Evolutionary conservation across 2,113 vertebrate species (phyloP).

Genomic region (Columbina picui): DNA sequence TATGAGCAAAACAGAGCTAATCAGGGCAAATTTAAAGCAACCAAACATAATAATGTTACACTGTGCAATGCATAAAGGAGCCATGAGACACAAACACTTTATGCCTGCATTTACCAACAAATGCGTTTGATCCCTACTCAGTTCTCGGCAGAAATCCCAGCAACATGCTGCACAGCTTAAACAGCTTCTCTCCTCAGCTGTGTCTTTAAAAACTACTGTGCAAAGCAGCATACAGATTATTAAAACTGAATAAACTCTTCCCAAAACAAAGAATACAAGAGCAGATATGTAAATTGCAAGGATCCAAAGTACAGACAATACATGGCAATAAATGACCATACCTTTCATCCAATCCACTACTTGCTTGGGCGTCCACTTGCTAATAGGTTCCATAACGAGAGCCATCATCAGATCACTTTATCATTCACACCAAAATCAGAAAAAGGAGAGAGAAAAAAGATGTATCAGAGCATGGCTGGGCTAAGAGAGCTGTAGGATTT

Average conservation of each 20-base stretch:
- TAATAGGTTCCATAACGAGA: constrained; percentile 92
- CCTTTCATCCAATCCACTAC: constrained; percentile 94
- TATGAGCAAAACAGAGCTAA: constrained; percentile 43
- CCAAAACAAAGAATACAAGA: constrained; percentile 47
- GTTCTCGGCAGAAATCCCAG: constrained; percentile 21
- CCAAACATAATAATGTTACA: not conserved
- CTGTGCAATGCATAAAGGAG: constrained; percentile 46
- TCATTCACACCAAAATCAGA: constrained; percentile 76
- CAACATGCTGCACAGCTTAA: not conserved
- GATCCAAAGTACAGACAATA: constrained; percentile 39
- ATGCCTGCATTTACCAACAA: constrained; percentile 35
- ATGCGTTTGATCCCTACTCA: constrained; percentile 39
- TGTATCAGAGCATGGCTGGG: constrained; percentile 83
- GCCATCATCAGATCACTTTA: constrained; percentile 88
- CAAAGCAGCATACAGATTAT: constrained; percentile 27
- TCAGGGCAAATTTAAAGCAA: constrained; percentile 37
- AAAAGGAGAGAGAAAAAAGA: constrained; percentile 59
- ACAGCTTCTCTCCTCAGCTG: constrained; percentile 34
- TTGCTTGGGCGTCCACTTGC: constrained; percentile 92
- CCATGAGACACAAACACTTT: constrained; percentile 31
- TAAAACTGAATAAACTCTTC: constrained; percentile 60
- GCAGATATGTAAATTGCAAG: not conserved
- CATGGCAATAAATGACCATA: constrained; percentile 69
- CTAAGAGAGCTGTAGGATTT: constrained; percentile 77
- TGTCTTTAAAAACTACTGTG: constrained; percentile 55